phyloP scores from a whole-genome alignment of 1,140 invertebrate genomes.

The Euwallacea similis region DNA sequence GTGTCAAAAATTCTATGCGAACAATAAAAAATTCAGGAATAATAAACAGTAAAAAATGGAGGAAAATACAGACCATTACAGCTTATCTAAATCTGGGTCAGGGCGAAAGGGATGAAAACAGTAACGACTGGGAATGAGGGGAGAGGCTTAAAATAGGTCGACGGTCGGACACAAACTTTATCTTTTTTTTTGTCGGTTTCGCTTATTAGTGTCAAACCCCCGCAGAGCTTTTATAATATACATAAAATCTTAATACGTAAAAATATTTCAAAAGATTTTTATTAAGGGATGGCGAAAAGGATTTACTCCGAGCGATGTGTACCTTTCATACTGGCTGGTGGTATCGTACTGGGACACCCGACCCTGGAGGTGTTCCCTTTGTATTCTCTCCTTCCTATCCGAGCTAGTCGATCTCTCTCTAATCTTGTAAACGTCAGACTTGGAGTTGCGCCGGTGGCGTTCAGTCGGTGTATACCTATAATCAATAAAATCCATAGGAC shows the following conservation, averaged over 20 bases:
- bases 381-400: slow-evolving; percentile 45
- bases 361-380: slow-evolving; percentile 40
- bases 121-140: not conserved
- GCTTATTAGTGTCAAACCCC: too few species aligned
- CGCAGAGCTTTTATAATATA: too few species aligned
- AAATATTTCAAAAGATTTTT: too few species aligned
- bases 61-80: not conserved
- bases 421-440: slow-evolving; percentile 47
- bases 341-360: slow-evolving; percentile 1
- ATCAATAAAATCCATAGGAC: not conserved
- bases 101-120: not conserved
- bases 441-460: slow-evolving; percentile 42
- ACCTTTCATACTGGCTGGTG: slow-evolving; percentile 31
- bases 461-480: slow-evolving; percentile 43
- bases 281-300: too few species aligned
- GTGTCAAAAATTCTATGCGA: not conserved
- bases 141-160: too few species aligned
- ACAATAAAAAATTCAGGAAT: not conserved
- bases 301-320: too few species aligned
- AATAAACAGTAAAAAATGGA: not conserved
- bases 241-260: too few species aligned
- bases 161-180: not conserved
- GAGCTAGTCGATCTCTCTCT: slow-evolving; percentile 46
- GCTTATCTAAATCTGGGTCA: not conserved
- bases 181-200: slow-evolving; percentile 32